A percentile compares a stretch with the other conserved stretches of the same genome.
Evolutionary conservation across 2,888 invertebrate genomes (phyloP).

Genomic region (Actias luna): DNA sequence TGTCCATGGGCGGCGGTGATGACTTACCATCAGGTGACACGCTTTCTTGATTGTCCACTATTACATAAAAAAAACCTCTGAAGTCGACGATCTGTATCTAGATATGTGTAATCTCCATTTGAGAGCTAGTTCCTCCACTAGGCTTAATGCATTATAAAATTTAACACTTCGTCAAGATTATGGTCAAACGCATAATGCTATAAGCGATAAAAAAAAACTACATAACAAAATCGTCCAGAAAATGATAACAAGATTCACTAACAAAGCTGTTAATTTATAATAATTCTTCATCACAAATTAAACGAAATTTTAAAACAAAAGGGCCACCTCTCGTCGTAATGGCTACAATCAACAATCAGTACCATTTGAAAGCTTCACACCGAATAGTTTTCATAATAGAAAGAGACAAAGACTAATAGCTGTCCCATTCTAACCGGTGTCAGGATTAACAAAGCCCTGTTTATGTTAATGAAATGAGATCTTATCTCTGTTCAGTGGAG

Average conservation of each 20-base stretch:
- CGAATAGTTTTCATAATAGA: constrained; percentile 25
- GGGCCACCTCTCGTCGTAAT: background rate
- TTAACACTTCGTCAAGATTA: too few species aligned
- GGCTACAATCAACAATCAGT: constrained; percentile 7
- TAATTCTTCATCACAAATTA: background rate
- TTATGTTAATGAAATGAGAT: constrained; percentile 54
- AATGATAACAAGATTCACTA: background rate
- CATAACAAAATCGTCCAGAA: too few species aligned
- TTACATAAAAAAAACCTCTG: too few species aligned
- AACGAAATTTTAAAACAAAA: constrained; percentile 3
- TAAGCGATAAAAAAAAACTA: too few species aligned
- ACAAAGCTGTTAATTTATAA: background rate
- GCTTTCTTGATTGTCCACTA: too few species aligned
- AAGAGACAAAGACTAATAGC: constrained; percentile 35
- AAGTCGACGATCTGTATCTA: too few species aligned
- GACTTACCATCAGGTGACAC: too few species aligned
- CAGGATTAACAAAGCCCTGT: constrained; percentile 47
- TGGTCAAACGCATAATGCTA: too few species aligned
- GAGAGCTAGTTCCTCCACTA: too few species aligned
- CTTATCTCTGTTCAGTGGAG: constrained; percentile 32
- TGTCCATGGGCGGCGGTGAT: too few species aligned
- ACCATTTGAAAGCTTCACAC: constrained; percentile 10
- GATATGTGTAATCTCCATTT: too few species aligned
- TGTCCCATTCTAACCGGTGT: constrained; percentile 20
- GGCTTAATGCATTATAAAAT: too few species aligned